phyloP scores from a whole-genome alignment of 2,888 invertebrate genomes.

The Stenchaetothrips biformis region DNA sequence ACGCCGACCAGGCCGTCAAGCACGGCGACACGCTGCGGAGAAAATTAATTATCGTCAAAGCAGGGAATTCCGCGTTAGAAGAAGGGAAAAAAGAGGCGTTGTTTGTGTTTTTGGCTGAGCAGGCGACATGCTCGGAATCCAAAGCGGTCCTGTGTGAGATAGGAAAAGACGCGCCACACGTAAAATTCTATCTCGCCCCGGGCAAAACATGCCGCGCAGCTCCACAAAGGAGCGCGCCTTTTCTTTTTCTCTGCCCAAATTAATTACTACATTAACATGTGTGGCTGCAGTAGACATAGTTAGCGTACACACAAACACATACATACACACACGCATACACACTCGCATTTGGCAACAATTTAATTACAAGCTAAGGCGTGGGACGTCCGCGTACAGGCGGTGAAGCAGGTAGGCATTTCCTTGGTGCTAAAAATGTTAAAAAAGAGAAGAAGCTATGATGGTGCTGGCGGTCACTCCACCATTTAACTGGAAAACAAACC shows the following conservation, averaged over 20 bases:
- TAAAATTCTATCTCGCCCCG: slow-evolving; percentile 1
- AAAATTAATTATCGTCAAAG: too few relatives aligned
- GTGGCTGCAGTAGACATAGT: slow-evolving; percentile 24
- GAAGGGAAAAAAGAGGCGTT: too few relatives aligned
- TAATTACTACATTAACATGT: slow-evolving; percentile 25
- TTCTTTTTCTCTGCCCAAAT: background rate
- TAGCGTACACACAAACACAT: background rate
- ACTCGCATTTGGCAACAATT: background rate
- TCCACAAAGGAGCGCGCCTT: background rate
- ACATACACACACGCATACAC: background rate
- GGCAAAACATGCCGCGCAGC: background rate
- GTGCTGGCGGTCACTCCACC: too few relatives aligned
- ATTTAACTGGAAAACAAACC: too few relatives aligned
- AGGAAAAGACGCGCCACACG: background rate
- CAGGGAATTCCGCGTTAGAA: too few relatives aligned
- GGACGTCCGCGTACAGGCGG: background rate
- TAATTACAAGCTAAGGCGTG: background rate
- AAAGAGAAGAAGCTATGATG: background rate
- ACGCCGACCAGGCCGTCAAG: background rate
- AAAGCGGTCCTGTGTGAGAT: background rate
- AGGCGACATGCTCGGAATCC: too few relatives aligned
- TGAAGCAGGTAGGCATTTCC: slow-evolving; percentile 11
- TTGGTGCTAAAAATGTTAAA: background rate
- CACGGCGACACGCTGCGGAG: too few relatives aligned
- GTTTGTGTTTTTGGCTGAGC: too few relatives aligned